Base-by-base conservation (phyloP, 2,797 vertebrate species). In the Epinephelus coioides region DNA sequence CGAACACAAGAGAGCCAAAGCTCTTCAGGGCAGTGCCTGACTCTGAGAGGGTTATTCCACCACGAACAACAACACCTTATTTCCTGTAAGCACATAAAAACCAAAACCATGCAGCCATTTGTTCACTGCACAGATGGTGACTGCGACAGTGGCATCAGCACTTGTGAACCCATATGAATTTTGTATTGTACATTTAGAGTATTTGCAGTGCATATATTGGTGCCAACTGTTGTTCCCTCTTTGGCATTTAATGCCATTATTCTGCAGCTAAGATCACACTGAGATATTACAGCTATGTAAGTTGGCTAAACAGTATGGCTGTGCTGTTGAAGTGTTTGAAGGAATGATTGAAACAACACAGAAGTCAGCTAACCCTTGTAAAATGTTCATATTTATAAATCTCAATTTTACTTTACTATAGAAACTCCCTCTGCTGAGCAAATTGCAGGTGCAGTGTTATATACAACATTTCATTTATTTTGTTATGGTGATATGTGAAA, bases 1-100 rank as follows among this genome's bases (percentile, higher is more conserved):
- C 97, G 78, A 98, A 97, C 94, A 99, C 97, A 0, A 91, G 98
- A 89, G 98, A 99, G 94, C 98, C 98, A 71, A 99, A 99, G 89
- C 92, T 99, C 73, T 99, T 99, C 93, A 95, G 98, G 0, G 98
- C 98, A 9, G 98, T 99, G 78, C 98, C 98, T 21, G 98, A 99
- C 91, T 99, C 98, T n/a, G 98, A 99, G 79, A 96, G 98, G 25
- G 97, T 99, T 82, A 99, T 80, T 1, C 93, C 94, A 0, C 94
- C 94, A 6, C 83, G 94, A 70, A 94, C 94, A 0, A 95, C 94
- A 0, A 94, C 94, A 3, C 94, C 94, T 0, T 95, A 95, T 62
- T 95, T 95, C 91, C 83, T 95, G 81, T 94, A 79, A 86, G 69
- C 67, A 18, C 30, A 50, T 23, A 11, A 4, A 79, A 66, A 51